These are phyloP conservation scores for Caenorhabditis panamensis DNA, from an alignment of 2,888 invertebrate species.

Conservation along the genomic window DNA sequence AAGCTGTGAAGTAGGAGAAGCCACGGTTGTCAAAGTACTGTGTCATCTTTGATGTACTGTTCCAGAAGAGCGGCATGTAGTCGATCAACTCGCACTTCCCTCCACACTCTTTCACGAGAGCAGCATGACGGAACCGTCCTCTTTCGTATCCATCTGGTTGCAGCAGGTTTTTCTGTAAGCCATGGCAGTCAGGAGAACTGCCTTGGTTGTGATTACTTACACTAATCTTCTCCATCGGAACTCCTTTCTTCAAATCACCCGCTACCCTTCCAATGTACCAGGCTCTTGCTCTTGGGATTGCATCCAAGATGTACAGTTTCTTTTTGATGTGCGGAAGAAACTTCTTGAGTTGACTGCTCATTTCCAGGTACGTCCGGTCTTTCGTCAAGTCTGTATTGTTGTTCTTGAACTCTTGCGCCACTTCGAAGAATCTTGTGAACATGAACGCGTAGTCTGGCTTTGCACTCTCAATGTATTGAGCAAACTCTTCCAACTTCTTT, in stretches of 20 bases:
- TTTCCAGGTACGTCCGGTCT: conserved; percentile 27
- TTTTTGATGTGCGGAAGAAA: conserved; percentile 46
- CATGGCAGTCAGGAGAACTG: neutral
- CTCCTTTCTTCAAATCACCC: conserved; percentile 35
- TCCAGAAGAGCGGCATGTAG: conserved; percentile 39
- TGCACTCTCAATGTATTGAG: conserved; percentile 29
- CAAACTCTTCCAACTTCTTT: conserved; percentile 23
- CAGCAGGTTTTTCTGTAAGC: conserved; percentile 26
- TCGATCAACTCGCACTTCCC: conserved; percentile 55
- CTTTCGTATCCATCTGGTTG: conserved; percentile 33
- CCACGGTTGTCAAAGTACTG: conserved; percentile 42
- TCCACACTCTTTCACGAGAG: conserved; percentile 38
- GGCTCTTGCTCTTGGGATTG: conserved; percentile 26
- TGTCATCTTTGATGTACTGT: conserved; percentile 14
- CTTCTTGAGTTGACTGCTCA: conserved; percentile 43
- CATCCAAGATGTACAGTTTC: conserved; percentile 47
- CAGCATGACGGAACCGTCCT: conserved; percentile 26
- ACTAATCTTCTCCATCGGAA: conserved; percentile 20
- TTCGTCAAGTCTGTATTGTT: conserved; percentile 25
- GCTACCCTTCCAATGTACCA: conserved; percentile 28
- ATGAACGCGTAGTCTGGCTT: conserved; percentile 50
- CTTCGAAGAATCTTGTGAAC: conserved; percentile 39
- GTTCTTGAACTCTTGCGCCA: conserved; percentile 23
- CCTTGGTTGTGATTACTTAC: neutral
- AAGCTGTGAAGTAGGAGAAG: conserved; percentile 39